Evolutionary conservation across 1,140 invertebrate species (phyloP), one percentile per base, ranked within the genome.

Genomic region (Zophobas atratus): DNA sequence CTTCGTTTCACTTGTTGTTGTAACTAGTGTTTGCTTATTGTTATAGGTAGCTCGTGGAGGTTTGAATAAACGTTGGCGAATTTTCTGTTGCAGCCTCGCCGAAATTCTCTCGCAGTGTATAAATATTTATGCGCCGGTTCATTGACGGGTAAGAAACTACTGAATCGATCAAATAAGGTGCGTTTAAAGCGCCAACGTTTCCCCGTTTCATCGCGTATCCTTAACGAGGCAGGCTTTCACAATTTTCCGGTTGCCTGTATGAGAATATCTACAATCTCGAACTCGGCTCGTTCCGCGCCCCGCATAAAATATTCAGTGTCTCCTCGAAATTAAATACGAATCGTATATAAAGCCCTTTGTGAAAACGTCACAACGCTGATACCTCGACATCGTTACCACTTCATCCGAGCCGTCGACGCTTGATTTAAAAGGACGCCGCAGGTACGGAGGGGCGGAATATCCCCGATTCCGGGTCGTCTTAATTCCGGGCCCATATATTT

Each of bases 281-380:
- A 43, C 60, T 4, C 20, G 39, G 39, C 38, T 43, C n/a, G 39
- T 39, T 39, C 60, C 8, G 6, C 1, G 2, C 6, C 38, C 60
- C 34, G 38, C 60, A 67, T 67, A 41, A 67, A 67, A 67, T 67
- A 67, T 67, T 67, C 60, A 67, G 39, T 67, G 60, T 67, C 60
- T 67, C 60, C n/a, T 1, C 60, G 60, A 67, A 67, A 67, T 67
- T 67, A 67, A 67, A 67, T 67, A 67, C 38, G 60, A 67, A 43
- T 67, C 60, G 60, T 33, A 43, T 41, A 67, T 67, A 67, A 46
- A 43, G 43, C 38, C 39, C 43, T 67, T 67, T 48, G 60, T 67
- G 60, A 43, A 67, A 67, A 43, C 39, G 60, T 67, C 60, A 67
- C 38, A 60, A 36, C 39, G n/a, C 39, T 67, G 60, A 67, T 67